phyloP scores from a whole-genome alignment of 2,797 vertebrate species.

The Discoglossus pictus region DNA sequence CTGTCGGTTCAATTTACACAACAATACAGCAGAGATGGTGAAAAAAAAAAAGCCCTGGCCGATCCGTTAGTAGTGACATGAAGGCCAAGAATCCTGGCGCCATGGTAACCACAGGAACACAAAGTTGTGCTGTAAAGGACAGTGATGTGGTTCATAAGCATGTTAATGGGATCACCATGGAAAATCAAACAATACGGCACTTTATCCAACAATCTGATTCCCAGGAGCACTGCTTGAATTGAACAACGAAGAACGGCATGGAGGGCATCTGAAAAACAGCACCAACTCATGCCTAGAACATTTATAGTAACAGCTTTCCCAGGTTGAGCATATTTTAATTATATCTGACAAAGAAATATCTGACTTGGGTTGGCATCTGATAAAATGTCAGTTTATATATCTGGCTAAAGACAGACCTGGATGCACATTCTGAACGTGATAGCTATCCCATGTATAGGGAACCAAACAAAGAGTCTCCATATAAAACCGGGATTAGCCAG shows the following conservation, averaged over 20 bases:
- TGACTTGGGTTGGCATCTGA: neutral
- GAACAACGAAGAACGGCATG: slow-evolving; percentile 9
- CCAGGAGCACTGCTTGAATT: slow-evolving; percentile 19
- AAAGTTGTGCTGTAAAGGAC: slow-evolving; percentile 36
- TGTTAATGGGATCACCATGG: slow-evolving; percentile 39
- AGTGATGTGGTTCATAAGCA: slow-evolving; percentile 38
- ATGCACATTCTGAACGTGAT: too few species aligned
- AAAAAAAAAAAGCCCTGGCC: slow-evolving; percentile 25
- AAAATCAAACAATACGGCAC: slow-evolving; percentile 40
- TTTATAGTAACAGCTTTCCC: neutral
- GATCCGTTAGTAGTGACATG: slow-evolving; percentile 23
- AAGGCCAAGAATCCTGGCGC: slow-evolving; percentile 37
- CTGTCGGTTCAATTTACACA: slow-evolving; percentile 42
- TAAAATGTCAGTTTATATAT: slow-evolving; percentile 16
- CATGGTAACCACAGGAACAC: slow-evolving; percentile 44
- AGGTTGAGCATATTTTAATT: too few species aligned
- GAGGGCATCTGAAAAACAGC: slow-evolving; percentile 6
- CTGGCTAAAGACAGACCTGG: neutral
- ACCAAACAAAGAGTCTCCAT: too few species aligned
- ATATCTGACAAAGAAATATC: neutral
- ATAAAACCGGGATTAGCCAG: too few species aligned
- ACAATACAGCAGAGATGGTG: slow-evolving; percentile 43
- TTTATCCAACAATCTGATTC: slow-evolving; percentile 41
- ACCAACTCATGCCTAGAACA: neutral
- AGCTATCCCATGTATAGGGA: too few species aligned